Base-by-base conservation (phyloP, 2,888 invertebrate genomes). In the Cordilura impudica region DNA sequence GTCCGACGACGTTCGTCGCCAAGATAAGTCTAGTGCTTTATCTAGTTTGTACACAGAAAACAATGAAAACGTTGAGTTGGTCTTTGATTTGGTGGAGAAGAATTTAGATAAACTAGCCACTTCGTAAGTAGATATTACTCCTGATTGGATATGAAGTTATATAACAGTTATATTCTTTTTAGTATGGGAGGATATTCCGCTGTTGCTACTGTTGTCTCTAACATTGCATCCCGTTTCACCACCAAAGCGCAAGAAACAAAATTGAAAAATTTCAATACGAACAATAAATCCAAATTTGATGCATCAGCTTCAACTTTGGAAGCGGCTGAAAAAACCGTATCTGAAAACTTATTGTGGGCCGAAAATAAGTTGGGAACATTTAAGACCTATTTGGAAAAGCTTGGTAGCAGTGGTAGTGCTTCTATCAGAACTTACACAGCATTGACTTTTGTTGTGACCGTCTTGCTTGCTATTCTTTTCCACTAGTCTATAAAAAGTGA, bases 41-140 rank as follows among this genome's bases (percentile, higher is more conserved):
- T 60, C 87, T 0, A 90, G 91, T 4, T 91, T 93, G 0, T 90
- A 93, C 39, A 86, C 90, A 0, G 90, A 91, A 66, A 92, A 92
- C 82, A 90, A 91, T 47, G 89, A 89, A 78, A 92, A 93, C 67
- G 88, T 92, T 0, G 86, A 90, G 4, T 83, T 92, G 0, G 93
- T 93, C 0, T 88, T 93, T 63, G 86, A 92, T 0, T 91, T 91
- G 69, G 85, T 93, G 4, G 88, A 84, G 1, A 58, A 56, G 0
- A 82, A 86, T 12, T 69, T 66, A 26, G 82, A 85, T 0, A 56
- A 76, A 0, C 66, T 89, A n/a, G 83, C 82, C 16, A 35, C 23
- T 6, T 83, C 88, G 89, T 89, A 88, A 86, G 88, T 83, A 31
- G 7, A 4, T 18, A 0, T 8, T 21, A 5, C 29, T 16, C n/a